Evolutionary conservation across 2,888 invertebrate species (phyloP), one percentile per base, ranked within the genome.

Genomic region (Formica aserva): DNA sequence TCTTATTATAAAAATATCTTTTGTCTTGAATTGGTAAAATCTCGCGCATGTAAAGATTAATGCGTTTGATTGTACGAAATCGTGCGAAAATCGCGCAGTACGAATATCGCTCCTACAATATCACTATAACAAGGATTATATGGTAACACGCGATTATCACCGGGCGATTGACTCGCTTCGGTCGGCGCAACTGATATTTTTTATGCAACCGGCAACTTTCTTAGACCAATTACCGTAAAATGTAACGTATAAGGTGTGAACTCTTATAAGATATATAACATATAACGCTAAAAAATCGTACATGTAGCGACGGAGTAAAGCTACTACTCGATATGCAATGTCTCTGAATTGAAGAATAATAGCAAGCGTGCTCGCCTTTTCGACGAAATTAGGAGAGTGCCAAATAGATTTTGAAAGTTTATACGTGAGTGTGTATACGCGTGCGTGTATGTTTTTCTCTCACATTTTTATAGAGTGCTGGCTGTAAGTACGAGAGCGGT

Each of bases 341-440:
- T 93, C 94, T 92, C 91, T 94, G 94, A 94, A 94, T 94, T 94
- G 94, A 94, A 93, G 89, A 93, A 93, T 88, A 91, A 80, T 94
- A 93, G 93, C 90, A 90, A 90, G 91, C 57, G 94, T 92, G 91
- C 94, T 94, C 93, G 91, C 91, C 91, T 92, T 93, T 92, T 91
- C 88, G 86, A 91, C 84, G 85, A 92, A 92, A 92, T 85, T 91
- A 91, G 92, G 92, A 92, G 92, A 92, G 94, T 92, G 92, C 93
- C 92, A 91, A 92, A 91, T 93, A 94, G 92, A 91, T 91, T 92
- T 90, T 90, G 91, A 91, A 93, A 92, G 92, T 93, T 93, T 93
- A 93, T 94, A 94, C 89, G 87, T 90, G 87, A 88, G 87, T 80
- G 60, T n/a, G 88, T 84, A 32, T 32, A 3, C 18, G 29, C 38